These are phyloP conservation scores for Sinocyclocheilus anshuiensis DNA, from an alignment of 2,113 vertebrate genomes.

Conservation along the genomic window DNA sequence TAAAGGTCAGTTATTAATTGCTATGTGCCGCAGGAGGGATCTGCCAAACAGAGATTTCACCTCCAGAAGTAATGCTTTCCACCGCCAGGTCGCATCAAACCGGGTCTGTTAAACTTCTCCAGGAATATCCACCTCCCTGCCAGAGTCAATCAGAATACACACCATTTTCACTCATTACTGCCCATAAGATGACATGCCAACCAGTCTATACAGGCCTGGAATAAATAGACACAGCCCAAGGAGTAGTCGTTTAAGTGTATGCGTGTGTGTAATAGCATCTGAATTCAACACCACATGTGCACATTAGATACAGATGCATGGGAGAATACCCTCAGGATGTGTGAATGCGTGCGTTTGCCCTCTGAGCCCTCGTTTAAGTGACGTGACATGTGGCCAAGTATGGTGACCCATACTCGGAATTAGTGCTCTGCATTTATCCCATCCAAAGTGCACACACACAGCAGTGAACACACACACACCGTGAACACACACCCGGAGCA, in stretches of 20 bases:
- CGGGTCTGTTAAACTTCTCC: constrained; percentile 31
- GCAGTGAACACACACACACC: too few species aligned
- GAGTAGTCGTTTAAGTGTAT: constrained; percentile 1
- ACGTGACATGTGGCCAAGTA: too few species aligned
- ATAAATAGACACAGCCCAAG: constrained; percentile 44
- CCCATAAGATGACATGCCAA: constrained; percentile 23
- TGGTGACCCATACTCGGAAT: too few species aligned
- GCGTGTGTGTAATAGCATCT: constrained; percentile 2
- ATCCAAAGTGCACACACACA: too few species aligned
- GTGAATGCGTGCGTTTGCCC: constrained; percentile 9
- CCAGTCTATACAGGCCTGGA: constrained; percentile 29
- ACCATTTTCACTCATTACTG: constrained; percentile 44
- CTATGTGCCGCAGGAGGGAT: constrained; percentile 37
- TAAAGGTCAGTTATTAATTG: constrained; percentile 57
- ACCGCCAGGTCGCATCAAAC: constrained; percentile 49
- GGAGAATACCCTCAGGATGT: not conserved
- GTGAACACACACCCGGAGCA: too few species aligned
- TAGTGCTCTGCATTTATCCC: too few species aligned
- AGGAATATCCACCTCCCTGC: constrained; percentile 39
- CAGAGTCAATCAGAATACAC: constrained; percentile 46
- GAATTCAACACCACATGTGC: not conserved
- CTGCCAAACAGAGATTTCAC: constrained; percentile 50
- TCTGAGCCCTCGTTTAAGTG: not conserved
- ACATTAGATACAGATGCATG: not conserved
- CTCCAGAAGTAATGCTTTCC: constrained; percentile 36